Evolutionary conservation across 2,888 invertebrate species (phyloP), one percentile per base, ranked within the genome.

Genomic region (Troides helena): DNA sequence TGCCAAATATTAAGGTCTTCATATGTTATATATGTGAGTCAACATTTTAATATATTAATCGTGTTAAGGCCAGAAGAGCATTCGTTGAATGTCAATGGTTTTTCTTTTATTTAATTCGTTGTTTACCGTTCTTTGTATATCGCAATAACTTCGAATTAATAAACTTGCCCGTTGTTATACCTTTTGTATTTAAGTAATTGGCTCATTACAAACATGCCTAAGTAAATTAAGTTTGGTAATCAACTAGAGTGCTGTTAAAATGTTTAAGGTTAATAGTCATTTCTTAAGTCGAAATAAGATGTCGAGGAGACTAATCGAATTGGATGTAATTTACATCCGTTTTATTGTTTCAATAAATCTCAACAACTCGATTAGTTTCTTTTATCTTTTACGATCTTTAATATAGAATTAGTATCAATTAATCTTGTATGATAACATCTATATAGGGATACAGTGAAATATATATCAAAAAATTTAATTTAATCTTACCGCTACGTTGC

Each of bases 51-150:
- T 65, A 62, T 30, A 10, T 30, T 57, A 61, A 69, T 61, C 21
- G 50, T 30, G 36, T 56, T 62, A 62, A 65, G 62, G 69, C 43
- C 69, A 65, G 56, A 62, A 57, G 8, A 18, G 39, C 59, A 59
- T 68, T 64, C 60, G 60, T 65, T 43, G 50, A 50, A 57, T 61
- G 59, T 36, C 60, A 68, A 58, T 63, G 50, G 59, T 23, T 58
- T 58, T 23, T 58, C 23, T 58, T 58, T 57, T 57, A 57, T 57
- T 10, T 57, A 6, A 57, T 8, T 57, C 21, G 18, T 23, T 57
- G 21, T 10, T 21, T 21, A 21, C 14, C 21, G 57, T 21, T 23
- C 5, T 57, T 17, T 50, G 17, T 39, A 10, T 39, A 39, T 39
- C 8, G 50, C 17, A 5, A 50, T 14, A 53, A 53, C 18, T n/a